A percentile compares a stretch with the other conserved stretches of the same genome.
phyloP scores from a whole-genome alignment of 2,113 vertebrate genomes.

The Asarcornis scutulata region DNA sequence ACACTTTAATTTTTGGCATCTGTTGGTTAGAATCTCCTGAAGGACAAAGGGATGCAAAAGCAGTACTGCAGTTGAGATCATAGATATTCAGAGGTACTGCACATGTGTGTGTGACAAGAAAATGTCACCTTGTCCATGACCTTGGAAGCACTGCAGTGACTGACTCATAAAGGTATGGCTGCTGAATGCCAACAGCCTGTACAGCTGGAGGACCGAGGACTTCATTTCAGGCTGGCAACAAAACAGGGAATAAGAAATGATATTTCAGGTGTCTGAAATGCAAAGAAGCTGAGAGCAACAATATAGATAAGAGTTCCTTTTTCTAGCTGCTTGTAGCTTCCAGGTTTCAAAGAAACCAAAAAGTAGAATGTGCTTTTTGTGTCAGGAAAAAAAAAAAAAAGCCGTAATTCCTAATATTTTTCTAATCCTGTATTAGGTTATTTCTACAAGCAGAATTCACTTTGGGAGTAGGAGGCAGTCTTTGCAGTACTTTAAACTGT shows the following conservation, averaged over 20 bases:
- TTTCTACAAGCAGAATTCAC: neutral
- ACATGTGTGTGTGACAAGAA: neutral
- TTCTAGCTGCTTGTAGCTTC: neutral
- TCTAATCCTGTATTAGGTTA: neutral
- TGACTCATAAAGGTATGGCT: neutral
- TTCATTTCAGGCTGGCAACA: neutral
- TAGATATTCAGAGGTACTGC: fast-evolving
- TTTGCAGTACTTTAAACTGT: neutral
- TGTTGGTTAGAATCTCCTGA: neutral
- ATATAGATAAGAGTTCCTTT: neutral
- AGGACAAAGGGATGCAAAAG: neutral
- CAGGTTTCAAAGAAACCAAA: neutral
- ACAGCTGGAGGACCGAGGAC: neutral
- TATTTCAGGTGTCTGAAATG: neutral
- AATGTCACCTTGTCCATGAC: neutral
- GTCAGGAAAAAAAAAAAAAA: neutral
- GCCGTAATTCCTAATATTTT: neutral
- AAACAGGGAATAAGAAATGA: neutral
- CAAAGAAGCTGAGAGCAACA: neutral
- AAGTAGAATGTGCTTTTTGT: neutral
- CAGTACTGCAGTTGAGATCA: neutral
- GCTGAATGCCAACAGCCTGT: neutral
- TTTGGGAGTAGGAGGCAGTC: neutral
- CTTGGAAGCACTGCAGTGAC: neutral
- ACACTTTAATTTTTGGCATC: neutral